Conservation (phyloP, 2,797 vertebrate genomes). For the Mycteria americana region DNA sequence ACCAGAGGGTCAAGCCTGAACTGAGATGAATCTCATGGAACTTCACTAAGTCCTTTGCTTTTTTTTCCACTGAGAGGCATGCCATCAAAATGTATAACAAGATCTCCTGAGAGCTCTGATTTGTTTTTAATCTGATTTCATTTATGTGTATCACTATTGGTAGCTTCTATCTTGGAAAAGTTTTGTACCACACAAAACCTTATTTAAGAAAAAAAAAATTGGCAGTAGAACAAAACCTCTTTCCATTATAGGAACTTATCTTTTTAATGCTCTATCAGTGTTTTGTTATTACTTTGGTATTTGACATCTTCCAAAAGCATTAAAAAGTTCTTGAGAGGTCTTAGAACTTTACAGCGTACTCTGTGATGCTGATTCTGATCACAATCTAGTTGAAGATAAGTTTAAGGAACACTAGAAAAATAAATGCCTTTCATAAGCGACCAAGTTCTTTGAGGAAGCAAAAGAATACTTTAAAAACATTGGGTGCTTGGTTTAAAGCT, state of each 20-base stretch:
- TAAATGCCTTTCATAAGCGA: slow-evolving; percentile 3
- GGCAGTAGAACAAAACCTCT: slow-evolving; percentile 6
- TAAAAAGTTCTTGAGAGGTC: slow-evolving; percentile 25
- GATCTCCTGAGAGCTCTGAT: background rate
- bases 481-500: background rate
- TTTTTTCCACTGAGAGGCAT: background rate
- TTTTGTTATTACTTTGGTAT: background rate
- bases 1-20: background rate
- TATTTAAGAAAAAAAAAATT: background rate
- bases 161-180: background rate
- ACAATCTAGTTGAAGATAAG: background rate
- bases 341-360: background rate
- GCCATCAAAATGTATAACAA: background rate
- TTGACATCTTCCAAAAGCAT: slow-evolving; percentile 26
- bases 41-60: slow-evolving; percentile 9
- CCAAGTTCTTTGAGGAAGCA: background rate
- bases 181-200: background rate
- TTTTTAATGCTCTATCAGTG: slow-evolving; percentile 1
- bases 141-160: background rate
- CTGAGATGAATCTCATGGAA: background rate
- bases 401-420: slow-evolving; percentile 39
- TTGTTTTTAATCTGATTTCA: background rate
- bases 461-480: background rate
- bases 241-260: slow-evolving; percentile 4
- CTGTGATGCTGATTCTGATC: slow-evolving; percentile 12